These are phyloP conservation scores for Graptemys geographica DNA, from an alignment of 2,797 vertebrate genomes.

Conservation along the genomic window DNA sequence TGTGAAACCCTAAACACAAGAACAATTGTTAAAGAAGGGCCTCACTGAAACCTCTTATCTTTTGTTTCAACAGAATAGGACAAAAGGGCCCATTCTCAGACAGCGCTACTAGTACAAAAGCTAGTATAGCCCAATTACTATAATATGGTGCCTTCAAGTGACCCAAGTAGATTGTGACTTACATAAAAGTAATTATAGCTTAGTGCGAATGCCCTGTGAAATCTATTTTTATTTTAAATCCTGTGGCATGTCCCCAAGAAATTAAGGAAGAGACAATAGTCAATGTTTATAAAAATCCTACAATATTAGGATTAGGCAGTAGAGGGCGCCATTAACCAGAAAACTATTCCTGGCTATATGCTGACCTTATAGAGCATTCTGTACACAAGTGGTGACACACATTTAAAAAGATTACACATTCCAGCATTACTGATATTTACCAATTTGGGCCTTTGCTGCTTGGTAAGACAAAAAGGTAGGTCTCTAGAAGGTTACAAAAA, in stretches of 20 bases:
- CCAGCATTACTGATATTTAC: neutral
- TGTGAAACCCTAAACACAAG: constrained; percentile 90
- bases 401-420: neutral
- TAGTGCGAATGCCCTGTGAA: neutral
- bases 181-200: neutral
- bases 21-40: constrained; percentile 60
- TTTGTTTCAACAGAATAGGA: neutral
- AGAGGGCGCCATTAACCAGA: neutral
- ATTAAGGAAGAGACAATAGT: neutral
- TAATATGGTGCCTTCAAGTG: neutral
- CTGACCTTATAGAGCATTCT: neutral
- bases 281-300: neutral
- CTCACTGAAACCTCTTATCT: constrained; percentile 1
- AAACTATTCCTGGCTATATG: neutral
- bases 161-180: neutral
- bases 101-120: neutral
- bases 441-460: neutral
- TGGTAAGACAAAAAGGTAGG: neutral
- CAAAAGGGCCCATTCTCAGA: constrained; percentile 27
- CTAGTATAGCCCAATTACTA: neutral
- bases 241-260: neutral
- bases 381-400: neutral
- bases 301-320: neutral
- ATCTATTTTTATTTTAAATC: neutral
- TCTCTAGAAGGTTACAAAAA: neutral